Conservation (phyloP, 2,113 vertebrate species). For the Calyptommatus sinebrachiatus region DNA sequence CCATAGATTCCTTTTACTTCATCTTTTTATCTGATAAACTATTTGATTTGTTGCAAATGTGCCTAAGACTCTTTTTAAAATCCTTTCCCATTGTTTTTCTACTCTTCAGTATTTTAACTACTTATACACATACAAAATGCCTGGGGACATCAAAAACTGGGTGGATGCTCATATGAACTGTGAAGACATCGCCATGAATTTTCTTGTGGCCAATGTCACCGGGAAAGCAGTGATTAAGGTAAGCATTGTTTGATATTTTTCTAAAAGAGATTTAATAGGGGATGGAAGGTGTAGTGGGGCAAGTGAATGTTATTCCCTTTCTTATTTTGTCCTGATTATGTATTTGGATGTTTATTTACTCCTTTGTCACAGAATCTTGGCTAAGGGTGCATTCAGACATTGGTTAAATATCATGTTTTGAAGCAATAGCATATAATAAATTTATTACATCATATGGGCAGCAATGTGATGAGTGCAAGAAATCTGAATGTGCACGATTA, state of each 20-base stretch:
- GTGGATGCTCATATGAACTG: conserved; percentile 98
- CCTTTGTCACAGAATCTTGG: background rate
- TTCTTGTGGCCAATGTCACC: conserved; percentile 95
- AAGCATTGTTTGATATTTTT: conserved; percentile 21
- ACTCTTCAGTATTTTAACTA: conserved; percentile 93
- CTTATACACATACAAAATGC: conserved; percentile 98
- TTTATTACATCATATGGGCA: too few species aligned
- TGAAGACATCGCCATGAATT: conserved; percentile 99
- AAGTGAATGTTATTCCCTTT: background rate
- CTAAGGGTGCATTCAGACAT: too few species aligned
- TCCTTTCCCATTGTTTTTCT: background rate
- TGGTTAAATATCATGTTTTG: too few species aligned
- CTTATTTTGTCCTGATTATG: background rate
- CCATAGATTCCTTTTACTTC: too few species aligned
- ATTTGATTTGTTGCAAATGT: background rate
- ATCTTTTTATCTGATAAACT: too few species aligned
- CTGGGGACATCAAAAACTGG: conserved; percentile 98
- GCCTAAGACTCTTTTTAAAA: too few species aligned
- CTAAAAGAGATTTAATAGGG: background rate
- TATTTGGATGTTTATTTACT: background rate
- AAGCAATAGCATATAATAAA: too few species aligned
- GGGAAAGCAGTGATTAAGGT: conserved; percentile 99
- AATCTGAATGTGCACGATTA: too few species aligned
- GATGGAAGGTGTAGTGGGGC: too few species aligned
- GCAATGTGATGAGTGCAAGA: too few species aligned